phyloP scores from a whole-genome alignment of 2,888 invertebrate species.

The Stictocephala bisonia region DNA sequence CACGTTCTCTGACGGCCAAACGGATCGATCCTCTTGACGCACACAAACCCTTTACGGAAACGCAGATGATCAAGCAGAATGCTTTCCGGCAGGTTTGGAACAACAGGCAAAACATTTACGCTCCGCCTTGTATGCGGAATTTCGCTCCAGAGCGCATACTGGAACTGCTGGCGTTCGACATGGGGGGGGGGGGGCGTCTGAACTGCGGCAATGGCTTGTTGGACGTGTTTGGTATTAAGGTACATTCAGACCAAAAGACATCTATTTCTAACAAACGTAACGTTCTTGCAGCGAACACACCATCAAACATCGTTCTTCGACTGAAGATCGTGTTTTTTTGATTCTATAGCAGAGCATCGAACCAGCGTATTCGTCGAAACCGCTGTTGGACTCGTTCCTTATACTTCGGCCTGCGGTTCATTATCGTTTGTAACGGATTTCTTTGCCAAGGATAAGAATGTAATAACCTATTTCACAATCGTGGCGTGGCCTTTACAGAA shows the following conservation, averaged over 20 bases:
- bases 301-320: no score
- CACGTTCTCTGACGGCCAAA: background rate
- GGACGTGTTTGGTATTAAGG: background rate
- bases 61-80: background rate
- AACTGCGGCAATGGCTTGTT: no score
- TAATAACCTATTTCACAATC: background rate
- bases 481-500: background rate
- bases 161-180: background rate
- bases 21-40: background rate
- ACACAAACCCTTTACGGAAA: no score
- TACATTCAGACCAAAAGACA: no score
- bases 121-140: background rate
- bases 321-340: background rate
- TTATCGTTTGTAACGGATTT: background rate
- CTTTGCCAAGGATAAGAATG: background rate
- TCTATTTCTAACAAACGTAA: no score
- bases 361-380: background rate
- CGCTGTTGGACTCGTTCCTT: background rate
- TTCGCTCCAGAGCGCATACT: background rate
- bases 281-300: no score
- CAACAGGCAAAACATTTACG: background rate
- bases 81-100: background rate
- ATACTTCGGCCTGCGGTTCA: background rate
- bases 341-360: background rate
- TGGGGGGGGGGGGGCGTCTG: background rate